Evolutionary conservation across 1,140 invertebrate species (phyloP), one percentile per base, ranked within the genome.

Genomic region (Pseudomyrmex sp.): DNA sequence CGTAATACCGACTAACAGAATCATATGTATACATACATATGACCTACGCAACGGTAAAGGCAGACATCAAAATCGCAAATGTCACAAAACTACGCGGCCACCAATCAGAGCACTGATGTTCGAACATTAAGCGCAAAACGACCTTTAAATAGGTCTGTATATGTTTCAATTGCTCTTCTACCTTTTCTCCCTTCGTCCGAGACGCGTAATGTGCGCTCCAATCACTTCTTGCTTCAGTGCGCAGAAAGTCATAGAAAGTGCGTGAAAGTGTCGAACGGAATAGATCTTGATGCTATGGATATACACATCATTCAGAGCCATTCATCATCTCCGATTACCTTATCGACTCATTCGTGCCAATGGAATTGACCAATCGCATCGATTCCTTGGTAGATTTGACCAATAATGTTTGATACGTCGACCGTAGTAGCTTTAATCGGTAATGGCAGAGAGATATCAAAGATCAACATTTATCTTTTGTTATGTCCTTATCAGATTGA

Each of bases 11-110:
- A 83, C 58, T 86, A 86, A 80, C 75, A 86, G 69, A 84, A 89
- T 88, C 83, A 89, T 90, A 89, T 88, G 89, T 10, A 18, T 59
- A 10, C 10, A 59, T 20, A 10, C 68, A 85, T 85, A 88, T 80
- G 84, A 80, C 85, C 77, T 82, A 72, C 44, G 73, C 79, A 50
- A 73, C 69, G 70, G 58, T 52, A 79, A 48, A 79, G 82, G 15
- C 59, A 84, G 62, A 86, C 68, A 82, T 88, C 84, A 84, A 52
- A 89, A 77, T 66, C 54, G 50, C 58, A 56, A 87, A 48, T 79
- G 85, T 84, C 82, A 88, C 50, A 48, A 56, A 84, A 84, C 12
- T 44, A 10, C 4, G 26, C 18, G 56, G 10, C 20, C 56, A 50
- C 85, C 83, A 87, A 88, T 85, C 87, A 61, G 59, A 48, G 23